Conservation (phyloP, 2,888 invertebrate genomes). For the Drosophila kuntzei region DNA sequence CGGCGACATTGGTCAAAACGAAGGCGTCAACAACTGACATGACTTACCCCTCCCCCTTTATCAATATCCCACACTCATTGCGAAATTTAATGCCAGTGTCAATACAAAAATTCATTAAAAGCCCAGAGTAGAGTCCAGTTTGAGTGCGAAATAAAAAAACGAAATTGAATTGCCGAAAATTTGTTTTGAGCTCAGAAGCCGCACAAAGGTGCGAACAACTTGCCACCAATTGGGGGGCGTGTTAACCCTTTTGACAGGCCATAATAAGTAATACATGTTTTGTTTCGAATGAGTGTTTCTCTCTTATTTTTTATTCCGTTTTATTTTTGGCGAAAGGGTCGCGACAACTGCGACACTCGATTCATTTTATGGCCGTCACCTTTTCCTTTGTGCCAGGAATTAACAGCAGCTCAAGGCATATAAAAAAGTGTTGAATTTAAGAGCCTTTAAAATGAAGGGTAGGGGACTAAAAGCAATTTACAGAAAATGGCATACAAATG, state of each 20-base stretch:
- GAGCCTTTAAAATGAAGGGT: conserved; percentile 26
- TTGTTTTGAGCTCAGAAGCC: conserved; percentile 59
- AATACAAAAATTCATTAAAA: conserved; percentile 76
- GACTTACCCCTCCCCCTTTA: neutral
- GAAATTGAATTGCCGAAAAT: conserved; percentile 75
- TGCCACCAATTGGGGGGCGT: conserved; percentile 26
- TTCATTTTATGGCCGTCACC: conserved; percentile 49
- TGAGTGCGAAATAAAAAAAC: conserved; percentile 39
- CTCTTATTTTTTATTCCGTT: neutral
- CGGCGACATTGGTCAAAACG: conserved; percentile 19
- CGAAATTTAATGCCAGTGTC: conserved; percentile 69
- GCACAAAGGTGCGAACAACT: conserved; percentile 74
- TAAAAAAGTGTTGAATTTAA: conserved; percentile 51
- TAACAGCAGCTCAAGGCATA: conserved; percentile 24
- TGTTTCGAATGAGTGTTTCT: conserved; percentile 53
- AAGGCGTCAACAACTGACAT: conserved; percentile 49
- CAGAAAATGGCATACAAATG: conserved; percentile 26
- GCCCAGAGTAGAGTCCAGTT: conserved; percentile 11
- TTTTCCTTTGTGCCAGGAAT: conserved; percentile 44
- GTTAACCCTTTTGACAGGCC: conserved; percentile 66
- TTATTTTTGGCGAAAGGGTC: conserved; percentile 38
- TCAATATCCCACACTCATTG: conserved; percentile 34
- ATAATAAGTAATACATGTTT: conserved; percentile 70
- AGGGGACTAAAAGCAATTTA: conserved; percentile 28
- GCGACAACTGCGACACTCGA: conserved; percentile 40